phyloP scores from a whole-genome alignment of 37 sponge, comb jelly and placozoan genomes.

The Oscarella lobularis region DNA sequence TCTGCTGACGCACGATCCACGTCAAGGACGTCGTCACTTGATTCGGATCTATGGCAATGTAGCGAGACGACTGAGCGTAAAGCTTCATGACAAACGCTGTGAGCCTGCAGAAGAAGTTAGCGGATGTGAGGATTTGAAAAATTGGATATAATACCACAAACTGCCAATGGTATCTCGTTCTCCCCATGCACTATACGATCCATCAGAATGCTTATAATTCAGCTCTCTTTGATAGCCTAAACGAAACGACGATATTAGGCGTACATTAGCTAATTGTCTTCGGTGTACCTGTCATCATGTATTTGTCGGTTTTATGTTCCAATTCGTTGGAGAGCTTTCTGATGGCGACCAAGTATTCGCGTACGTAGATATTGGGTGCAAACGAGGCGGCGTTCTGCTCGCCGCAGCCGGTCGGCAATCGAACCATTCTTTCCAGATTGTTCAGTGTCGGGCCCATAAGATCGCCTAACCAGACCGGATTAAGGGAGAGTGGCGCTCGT shows the following conservation, averaged over 20 bases:
- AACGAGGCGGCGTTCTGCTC: conserved; percentile 5
- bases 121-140: not conserved
- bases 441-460: conserved; percentile 7
- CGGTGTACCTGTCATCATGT: conserved; percentile 10
- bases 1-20: conserved; percentile 4
- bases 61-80: not conserved
- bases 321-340: not conserved
- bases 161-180: conserved; percentile 6
- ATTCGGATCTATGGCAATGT: not conserved
- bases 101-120: not conserved
- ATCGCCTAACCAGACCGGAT: conserved; percentile 2
- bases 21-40: not conserved
- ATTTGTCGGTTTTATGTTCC: not conserved
- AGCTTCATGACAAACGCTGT: conserved; percentile 11
- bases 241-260: not conserved
- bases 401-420: conserved; percentile 16
- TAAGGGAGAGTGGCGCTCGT: too few relatives aligned
- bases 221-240: conserved; percentile 13
- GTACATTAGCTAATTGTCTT: not conserved
- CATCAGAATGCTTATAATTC: not conserved
- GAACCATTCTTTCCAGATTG: conserved; percentile 7
- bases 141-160: conserved; percentile 1
- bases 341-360: not conserved
- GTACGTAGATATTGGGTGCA: not conserved
- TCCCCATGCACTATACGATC: conserved; percentile 12